phyloP scores from a whole-genome alignment of 1,140 invertebrate genomes.

The Caenorhabditis briggsae region DNA sequence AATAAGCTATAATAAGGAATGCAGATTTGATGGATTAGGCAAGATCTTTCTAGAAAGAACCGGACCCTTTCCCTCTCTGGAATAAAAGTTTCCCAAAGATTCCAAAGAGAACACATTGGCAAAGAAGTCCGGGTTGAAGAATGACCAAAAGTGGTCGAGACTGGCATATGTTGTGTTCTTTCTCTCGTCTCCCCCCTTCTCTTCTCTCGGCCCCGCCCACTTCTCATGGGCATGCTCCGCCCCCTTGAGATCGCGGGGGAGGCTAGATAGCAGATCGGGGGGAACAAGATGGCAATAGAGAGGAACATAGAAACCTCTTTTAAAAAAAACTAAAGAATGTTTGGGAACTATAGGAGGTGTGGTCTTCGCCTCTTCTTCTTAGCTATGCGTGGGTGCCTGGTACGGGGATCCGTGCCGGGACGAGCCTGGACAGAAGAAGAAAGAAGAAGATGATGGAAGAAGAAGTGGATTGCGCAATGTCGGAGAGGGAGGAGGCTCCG shows the following conservation, averaged over 20 bases:
- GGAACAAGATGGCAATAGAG: too few relatives aligned
- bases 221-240: conserved; percentile 38
- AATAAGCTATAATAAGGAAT: conserved; percentile 3
- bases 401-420: too few relatives aligned
- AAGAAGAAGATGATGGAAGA: too few relatives aligned
- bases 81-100: neutral
- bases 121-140: neutral
- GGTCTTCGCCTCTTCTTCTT: too few relatives aligned
- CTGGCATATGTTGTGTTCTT: conserved; percentile 48
- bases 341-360: too few relatives aligned
- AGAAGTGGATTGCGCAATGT: too few relatives aligned
- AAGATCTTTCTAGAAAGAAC: neutral
- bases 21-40: neutral
- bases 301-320: too few relatives aligned
- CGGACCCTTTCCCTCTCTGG: neutral
- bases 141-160: conserved; percentile 13
- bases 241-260: neutral
- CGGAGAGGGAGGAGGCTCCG: too few relatives aligned
- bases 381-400: too few relatives aligned
- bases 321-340: too few relatives aligned
- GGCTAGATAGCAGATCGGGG: too few relatives aligned
- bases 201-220: conserved; percentile 43
- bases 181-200: neutral
- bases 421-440: too few relatives aligned
- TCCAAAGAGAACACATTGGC: neutral